Conservation (phyloP, 2,113 vertebrate genomes). For the Nothocercus nigrocapillus region DNA sequence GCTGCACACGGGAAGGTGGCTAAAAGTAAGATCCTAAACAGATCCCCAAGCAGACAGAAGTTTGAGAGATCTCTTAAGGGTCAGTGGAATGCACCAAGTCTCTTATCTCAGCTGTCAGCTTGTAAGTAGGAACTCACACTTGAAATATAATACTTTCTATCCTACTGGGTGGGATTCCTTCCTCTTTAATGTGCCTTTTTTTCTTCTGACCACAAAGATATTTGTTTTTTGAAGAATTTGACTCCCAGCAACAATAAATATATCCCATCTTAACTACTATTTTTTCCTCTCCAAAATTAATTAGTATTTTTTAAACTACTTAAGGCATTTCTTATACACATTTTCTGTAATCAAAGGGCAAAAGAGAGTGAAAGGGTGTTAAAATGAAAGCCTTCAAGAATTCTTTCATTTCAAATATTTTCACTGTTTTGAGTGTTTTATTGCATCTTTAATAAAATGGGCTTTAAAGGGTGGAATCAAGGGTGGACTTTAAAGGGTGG, state of each 20-base stretch:
- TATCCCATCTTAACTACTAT: not conserved
- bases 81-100: not conserved
- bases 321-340: not conserved
- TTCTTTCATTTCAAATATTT: slow-evolving; percentile 40
- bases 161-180: not conserved
- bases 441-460: slow-evolving; percentile 49
- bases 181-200: not conserved
- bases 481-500: not conserved
- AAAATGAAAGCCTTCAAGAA: slow-evolving; percentile 30
- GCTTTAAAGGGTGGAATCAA: slow-evolving; percentile 9
- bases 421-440: slow-evolving; percentile 46
- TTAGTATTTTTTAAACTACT: not conserved
- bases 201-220: not conserved
- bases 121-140: not conserved
- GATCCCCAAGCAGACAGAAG: not conserved
- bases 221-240: not conserved
- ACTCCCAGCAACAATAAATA: not conserved
- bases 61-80: not conserved
- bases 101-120: not conserved
- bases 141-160: not conserved
- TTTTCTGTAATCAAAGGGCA: slow-evolving; percentile 13
- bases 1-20: not conserved
- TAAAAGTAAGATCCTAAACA: not conserved
- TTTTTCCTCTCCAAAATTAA: not conserved
- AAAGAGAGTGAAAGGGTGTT: slow-evolving; percentile 12